Base-by-base conservation (phyloP, 2,888 invertebrate species). In the Agrotis puta region DNA sequence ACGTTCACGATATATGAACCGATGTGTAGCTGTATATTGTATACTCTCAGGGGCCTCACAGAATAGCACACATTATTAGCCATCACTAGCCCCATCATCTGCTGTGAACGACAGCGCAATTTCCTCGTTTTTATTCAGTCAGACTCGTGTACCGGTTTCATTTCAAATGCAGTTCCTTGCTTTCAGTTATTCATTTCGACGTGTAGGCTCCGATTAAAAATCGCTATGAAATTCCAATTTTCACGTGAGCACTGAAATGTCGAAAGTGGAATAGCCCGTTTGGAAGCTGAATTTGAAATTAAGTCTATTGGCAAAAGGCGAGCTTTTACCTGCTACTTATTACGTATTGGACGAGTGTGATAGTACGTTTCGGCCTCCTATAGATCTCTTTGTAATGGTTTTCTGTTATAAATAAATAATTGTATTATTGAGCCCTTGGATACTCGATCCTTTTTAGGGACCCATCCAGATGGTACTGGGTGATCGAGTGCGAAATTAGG, bases 81-180 rank as follows among this genome's bases (percentile, higher is more conserved):
- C 74, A 77, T 79, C 83, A 79, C 74, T 68, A 59, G 83, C 56
- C 71, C 72, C 64, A 73, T 70, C 73, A 62, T 70, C 64, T 72
- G 77, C 70, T 47, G 68, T 80, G 71, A 70, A 70, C 72, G 84
- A 85, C 86, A 84, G 65, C 66, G 79, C 74, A 85, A 84, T 84
- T 84, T 85, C 84, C 86, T 70, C 53, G 73, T 66, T 74, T 81
- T 81, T 81, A 85, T 76, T 70, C 74, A 63, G 72, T 67, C 76
- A 56, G 72, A 20, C 58, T 59, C 64, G 53, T 62, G 48, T 59
- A 61, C 57, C 69, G 61, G 62, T 72, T 70, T 64, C 69, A 70
- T 65, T 77, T 71, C 64, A 39, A 69, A 83, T 73, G 64, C 66
- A 75, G 67, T 78, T 72, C 72, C 73, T 70, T 67, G 74, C 64